phyloP scores from a whole-genome alignment of 2,113 vertebrate species.

The Ochotona curzoniae region DNA sequence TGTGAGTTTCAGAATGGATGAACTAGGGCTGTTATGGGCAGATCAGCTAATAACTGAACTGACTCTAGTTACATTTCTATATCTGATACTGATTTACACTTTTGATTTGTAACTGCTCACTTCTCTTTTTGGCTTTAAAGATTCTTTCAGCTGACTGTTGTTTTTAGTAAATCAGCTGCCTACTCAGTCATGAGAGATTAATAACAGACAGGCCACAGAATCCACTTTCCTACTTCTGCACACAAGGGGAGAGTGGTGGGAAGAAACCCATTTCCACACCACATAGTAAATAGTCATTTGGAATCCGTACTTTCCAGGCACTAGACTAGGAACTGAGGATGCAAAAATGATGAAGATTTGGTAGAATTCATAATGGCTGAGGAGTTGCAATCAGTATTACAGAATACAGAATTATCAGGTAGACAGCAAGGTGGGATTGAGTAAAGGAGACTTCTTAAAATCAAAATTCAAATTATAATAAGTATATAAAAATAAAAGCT shows the following conservation, averaged over 20 bases:
- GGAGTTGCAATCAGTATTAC: conserved; percentile 11
- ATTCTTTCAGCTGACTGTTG: conserved; percentile 40
- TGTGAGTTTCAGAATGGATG: background rate
- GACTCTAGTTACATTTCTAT: conserved; percentile 44
- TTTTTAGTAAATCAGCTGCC: conserved; percentile 57
- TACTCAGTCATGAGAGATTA: conserved; percentile 16
- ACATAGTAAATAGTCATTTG: conserved; percentile 30
- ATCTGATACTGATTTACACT: conserved; percentile 17
- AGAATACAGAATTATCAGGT: background rate
- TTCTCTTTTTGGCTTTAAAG: conserved; percentile 25
- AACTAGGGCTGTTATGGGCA: background rate
- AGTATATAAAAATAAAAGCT: conserved; percentile 5
- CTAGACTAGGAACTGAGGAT: background rate
- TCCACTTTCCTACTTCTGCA: background rate
- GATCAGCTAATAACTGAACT: conserved; percentile 42
- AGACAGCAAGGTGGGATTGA: background rate
- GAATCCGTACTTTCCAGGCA: background rate
- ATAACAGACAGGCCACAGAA: conserved; percentile 22
- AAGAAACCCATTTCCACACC: conserved; percentile 24
- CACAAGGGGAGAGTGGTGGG: background rate
- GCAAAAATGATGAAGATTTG: background rate
- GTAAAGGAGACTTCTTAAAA: background rate
- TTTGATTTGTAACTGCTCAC: background rate
- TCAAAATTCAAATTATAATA: conserved; percentile 36
- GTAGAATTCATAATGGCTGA: background rate